Conservation (phyloP, 2,888 invertebrate genomes). For the Orgyia antiqua region DNA sequence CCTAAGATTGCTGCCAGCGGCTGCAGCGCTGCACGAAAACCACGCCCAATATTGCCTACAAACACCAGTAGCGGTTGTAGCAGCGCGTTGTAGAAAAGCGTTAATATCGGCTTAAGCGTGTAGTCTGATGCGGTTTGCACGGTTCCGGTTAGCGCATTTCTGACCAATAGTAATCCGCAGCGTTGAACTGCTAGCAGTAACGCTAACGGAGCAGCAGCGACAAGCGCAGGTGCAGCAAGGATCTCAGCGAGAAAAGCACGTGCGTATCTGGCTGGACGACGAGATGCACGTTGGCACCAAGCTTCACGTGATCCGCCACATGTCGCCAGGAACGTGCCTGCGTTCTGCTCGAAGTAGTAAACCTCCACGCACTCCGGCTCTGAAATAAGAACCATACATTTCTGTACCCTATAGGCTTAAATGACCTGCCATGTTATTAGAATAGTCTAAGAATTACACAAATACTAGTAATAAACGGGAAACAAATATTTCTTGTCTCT, state of each 20-base stretch:
- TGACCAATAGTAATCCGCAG: constrained; percentile 26
- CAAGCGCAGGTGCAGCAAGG: constrained; percentile 74
- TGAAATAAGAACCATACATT: too few relatives aligned
- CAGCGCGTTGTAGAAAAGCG: constrained; percentile 82
- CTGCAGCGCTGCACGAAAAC: constrained; percentile 77
- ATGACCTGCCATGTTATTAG: too few relatives aligned
- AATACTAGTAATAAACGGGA: not conserved
- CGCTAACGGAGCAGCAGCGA: constrained; percentile 81
- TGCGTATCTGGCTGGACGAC: constrained; percentile 23
- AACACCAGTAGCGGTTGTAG: constrained; percentile 84
- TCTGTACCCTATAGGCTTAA: too few relatives aligned
- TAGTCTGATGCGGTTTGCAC: constrained; percentile 74
- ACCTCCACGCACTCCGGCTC: constrained; percentile 50
- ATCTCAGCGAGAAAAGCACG: constrained; percentile 78
- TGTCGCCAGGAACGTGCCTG: constrained; percentile 30
- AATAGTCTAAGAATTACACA: too few relatives aligned
- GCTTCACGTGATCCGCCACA: constrained; percentile 20
- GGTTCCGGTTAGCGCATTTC: constrained; percentile 31
- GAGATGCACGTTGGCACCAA: constrained; percentile 24
- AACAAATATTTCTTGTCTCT: too few relatives aligned
- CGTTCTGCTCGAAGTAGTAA: constrained; percentile 45
- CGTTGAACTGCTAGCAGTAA: constrained; percentile 62
- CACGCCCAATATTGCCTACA: constrained; percentile 78
- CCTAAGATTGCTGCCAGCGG: constrained; percentile 31
- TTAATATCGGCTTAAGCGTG: constrained; percentile 82